These are phyloP conservation scores for Vanacampus margaritifer DNA, from an alignment of 2,113 vertebrate genomes.

Conservation along the genomic window DNA sequence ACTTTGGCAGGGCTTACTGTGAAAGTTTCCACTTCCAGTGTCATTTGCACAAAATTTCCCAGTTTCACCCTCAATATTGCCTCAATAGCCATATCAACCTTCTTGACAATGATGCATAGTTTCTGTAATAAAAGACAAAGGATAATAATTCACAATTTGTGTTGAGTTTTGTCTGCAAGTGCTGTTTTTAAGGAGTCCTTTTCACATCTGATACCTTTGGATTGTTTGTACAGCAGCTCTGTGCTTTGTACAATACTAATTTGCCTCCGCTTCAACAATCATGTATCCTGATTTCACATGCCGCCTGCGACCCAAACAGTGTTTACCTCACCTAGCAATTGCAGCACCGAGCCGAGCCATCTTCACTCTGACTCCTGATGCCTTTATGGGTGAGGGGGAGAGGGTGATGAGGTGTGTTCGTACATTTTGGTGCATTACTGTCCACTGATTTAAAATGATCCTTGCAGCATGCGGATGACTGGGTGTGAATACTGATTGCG, in stretches of 20 bases:
- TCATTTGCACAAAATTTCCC: slow-evolving; percentile 26
- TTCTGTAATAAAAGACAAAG: slow-evolving; percentile 24
- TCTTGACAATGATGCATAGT: slow-evolving; percentile 31
- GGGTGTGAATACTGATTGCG: slow-evolving; percentile 36
- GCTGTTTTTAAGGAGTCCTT: slow-evolving; percentile 2
- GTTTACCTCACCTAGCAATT: slow-evolving; percentile 29
- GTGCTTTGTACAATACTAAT: slow-evolving; percentile 15
- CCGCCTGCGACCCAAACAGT: slow-evolving; percentile 17
- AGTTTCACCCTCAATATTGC: slow-evolving; percentile 18
- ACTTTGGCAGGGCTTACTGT: slow-evolving; percentile 35
- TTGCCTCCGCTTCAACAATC: slow-evolving; percentile 21
- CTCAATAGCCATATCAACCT: slow-evolving; percentile 19
- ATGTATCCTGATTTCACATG: slow-evolving; percentile 18
- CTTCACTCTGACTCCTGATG: slow-evolving; percentile 13
- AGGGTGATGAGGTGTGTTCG: neutral
- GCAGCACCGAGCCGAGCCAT: slow-evolving; percentile 13
- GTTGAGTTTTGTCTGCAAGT: slow-evolving; percentile 6
- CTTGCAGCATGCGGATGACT: slow-evolving; percentile 8
- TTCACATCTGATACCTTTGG: neutral
- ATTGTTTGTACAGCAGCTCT: slow-evolving; percentile 23
- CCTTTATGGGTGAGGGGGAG: slow-evolving; percentile 10
- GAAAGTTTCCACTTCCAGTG: slow-evolving; percentile 26
- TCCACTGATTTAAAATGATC: slow-evolving; percentile 43
- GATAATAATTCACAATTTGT: slow-evolving; percentile 31
- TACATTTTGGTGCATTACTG: slow-evolving; percentile 35